A percentile compares a stretch with the other conserved stretches of the same genome.
Conservation (phyloP, 2,888 invertebrate genomes). For the Falcaria lacertinaria region DNA sequence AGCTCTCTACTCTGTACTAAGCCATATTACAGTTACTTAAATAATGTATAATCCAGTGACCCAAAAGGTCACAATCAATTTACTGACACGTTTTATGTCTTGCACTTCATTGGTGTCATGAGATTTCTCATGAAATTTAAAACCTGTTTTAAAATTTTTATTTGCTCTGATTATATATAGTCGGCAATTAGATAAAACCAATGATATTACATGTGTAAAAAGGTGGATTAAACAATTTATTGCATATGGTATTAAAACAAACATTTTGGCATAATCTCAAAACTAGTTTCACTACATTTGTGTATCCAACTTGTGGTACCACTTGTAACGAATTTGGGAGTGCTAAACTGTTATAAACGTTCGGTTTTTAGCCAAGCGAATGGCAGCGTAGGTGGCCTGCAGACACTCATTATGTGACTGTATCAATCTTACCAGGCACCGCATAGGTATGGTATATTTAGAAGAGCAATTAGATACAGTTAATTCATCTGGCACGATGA, state of each 20-base stretch:
- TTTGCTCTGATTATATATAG: background rate
- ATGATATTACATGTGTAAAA: too few species aligned
- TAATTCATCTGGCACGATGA: conserved; percentile 13
- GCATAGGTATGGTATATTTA: conserved; percentile 21
- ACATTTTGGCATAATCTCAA: too few species aligned
- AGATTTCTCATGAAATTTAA: background rate
- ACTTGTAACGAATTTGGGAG: conserved; percentile 38
- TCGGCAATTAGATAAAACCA: too few species aligned
- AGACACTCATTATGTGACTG: conserved; percentile 39
- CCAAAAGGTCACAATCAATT: background rate
- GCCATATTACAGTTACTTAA: background rate
- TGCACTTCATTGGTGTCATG: background rate
- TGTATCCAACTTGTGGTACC: too few species aligned
- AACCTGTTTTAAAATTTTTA: background rate
- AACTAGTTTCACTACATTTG: too few species aligned
- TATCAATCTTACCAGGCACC: conserved; percentile 20
- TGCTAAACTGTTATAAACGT: conserved; percentile 39
- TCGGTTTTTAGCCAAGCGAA: conserved; percentile 43
- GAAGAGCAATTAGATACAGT: conserved; percentile 22
- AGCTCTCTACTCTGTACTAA: conserved; percentile 1
- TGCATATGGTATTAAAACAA: too few species aligned
- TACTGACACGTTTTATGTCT: background rate
- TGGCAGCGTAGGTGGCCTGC: conserved; percentile 36
- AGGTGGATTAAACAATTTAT: too few species aligned
- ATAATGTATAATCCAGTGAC: background rate